phyloP scores from a whole-genome alignment of 2,113 vertebrate genomes.

The Phainopepla nitens region DNA sequence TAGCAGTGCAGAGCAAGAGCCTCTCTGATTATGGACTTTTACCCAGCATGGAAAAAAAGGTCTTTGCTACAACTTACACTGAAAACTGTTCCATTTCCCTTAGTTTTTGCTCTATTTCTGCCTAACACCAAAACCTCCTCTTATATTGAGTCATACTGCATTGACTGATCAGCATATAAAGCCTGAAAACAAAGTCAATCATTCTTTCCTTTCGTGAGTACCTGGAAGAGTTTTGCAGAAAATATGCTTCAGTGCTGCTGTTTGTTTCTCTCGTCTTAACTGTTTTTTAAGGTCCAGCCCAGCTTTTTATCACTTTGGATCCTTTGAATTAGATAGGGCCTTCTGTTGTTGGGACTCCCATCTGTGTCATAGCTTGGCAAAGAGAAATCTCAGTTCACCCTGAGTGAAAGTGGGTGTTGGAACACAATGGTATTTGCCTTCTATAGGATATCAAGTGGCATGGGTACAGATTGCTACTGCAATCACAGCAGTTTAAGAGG shows the following conservation, averaged over 20 bases:
- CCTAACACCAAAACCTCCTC: not conserved
- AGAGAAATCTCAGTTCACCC: not conserved
- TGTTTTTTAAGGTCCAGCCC: too few species aligned
- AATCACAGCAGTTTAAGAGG: not conserved
- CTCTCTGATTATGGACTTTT: not conserved
- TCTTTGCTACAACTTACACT: not conserved
- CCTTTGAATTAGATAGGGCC: not conserved
- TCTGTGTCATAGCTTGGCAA: not conserved
- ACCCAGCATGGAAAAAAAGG: not conserved
- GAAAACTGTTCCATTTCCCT: not conserved
- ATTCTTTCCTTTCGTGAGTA: not conserved
- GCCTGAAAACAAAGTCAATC: not conserved
- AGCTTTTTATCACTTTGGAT: not conserved
- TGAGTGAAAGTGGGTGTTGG: not conserved
- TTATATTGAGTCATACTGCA: not conserved
- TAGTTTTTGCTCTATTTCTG: not conserved
- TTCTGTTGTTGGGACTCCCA: not conserved
- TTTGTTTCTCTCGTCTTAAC: not conserved
- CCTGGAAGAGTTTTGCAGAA: not conserved
- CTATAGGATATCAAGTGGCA: rapidly evolving
- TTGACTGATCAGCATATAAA: not conserved
- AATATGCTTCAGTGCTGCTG: not conserved
- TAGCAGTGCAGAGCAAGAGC: not conserved
- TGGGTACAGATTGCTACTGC: not conserved
- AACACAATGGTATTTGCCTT: not conserved